Conservation (phyloP, 2,888 invertebrate genomes). For the Erpobdella octoculata region DNA sequence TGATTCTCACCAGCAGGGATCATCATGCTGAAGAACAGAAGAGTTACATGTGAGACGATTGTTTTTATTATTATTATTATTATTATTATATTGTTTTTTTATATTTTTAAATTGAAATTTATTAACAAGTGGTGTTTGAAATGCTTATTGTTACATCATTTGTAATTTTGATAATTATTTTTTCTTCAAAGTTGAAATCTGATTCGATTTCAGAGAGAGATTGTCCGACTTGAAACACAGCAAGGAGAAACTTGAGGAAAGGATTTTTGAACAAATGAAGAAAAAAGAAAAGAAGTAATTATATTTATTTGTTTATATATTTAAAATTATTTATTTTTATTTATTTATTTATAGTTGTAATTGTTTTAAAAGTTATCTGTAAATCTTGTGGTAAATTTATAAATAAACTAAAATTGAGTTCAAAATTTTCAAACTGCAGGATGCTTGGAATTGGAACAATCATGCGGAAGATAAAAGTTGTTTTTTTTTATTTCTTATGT, state of each 20-base stretch:
- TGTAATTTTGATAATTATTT: background rate
- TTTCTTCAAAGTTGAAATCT: too few relatives aligned
- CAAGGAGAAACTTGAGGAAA: background rate
- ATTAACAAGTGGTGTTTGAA: too few relatives aligned
- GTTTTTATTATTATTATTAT: background rate
- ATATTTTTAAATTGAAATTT: background rate
- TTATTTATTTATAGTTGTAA: background rate
- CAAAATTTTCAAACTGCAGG: too few relatives aligned
- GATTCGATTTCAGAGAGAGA: background rate
- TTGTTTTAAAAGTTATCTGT: background rate
- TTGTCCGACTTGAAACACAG: constrained; percentile 9
- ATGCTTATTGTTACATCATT: too few relatives aligned
- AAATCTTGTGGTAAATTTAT: background rate
- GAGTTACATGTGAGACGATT: background rate
- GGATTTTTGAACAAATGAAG: background rate
- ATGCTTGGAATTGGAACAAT: constrained; percentile 4
- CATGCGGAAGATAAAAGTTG: background rate
- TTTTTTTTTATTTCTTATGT: too few relatives aligned
- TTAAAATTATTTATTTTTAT: background rate
- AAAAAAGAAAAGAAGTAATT: constrained; percentile 6
- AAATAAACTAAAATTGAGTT: too few relatives aligned
- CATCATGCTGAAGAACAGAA: constrained; percentile 3
- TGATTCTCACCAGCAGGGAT: constrained; percentile 3
- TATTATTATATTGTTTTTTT: background rate
- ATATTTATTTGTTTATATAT: background rate